Base-by-base conservation (phyloP, 2,888 invertebrate genomes). In the Congeria kusceri region DNA sequence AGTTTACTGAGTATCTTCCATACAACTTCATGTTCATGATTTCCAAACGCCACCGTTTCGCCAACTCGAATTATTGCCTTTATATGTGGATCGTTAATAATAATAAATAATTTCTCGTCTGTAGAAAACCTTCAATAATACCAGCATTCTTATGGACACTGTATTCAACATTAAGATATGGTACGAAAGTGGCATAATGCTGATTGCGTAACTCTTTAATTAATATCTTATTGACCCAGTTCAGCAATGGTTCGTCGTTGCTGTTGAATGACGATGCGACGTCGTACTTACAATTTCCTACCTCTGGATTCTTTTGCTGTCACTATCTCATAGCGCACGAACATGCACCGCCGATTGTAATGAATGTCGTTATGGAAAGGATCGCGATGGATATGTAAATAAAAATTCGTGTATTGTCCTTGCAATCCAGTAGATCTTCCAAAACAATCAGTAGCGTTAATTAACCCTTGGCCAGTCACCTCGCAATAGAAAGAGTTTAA, bases 61-160 rank as follows among this genome's bases (percentile, higher is more conserved):
- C 78, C 78, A n/a, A 79, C 74, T 25, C 79, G 23, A 13, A 74
- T 27, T 29, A 71, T 71, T 20, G 79, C 79, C 32, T 64, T 79
- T 2, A 79, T 75, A 23, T 63, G 56, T 13, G 47, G 53, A 58
- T 74, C 32, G 15, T 28, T 58, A 0, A 79, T 39, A 80, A 57
- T 1, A 67, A 11, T 3, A 77, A 29, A 46, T 70, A 81, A 46
- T 77, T 77, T 18, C 74, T 64, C 9, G 63, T 53, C 4, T 58
- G 53, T 3, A 61, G 20, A 4, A 74, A 23, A 7, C 46, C 53
- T 7, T 59, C 27, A n/a, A n/a, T n/a, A 25, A 71, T 67, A 20
- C 25, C 63, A 9, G 61, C 15, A 25, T 73, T 70, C 18, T 77
- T 32, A 11, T 70, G 57, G 13, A 44, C 63, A n/a, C 80, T 77